These are phyloP conservation scores for Haliclystus octoradiatus DNA, from an alignment of 30 jellyfish, hydroid and myxozoan genomes.

Conservation along the genomic window DNA sequence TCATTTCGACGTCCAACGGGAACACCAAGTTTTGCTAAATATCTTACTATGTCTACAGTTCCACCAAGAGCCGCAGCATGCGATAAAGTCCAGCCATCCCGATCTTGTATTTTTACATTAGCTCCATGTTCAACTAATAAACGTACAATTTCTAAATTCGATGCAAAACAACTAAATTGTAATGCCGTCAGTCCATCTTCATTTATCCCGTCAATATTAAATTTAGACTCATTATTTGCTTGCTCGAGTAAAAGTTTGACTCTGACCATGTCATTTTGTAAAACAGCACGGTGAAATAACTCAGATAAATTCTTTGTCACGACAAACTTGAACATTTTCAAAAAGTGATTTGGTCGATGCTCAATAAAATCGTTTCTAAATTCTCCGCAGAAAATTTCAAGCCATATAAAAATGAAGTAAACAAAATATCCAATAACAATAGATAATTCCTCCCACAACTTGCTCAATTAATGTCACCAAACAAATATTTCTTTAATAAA, in stretches of 20 bases:
- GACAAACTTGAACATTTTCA: slow-evolving; percentile 83
- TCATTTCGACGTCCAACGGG: slow-evolving; percentile 39
- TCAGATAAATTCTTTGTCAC: slow-evolving; percentile 82
- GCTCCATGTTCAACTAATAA: slow-evolving; percentile 57
- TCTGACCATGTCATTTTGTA: slow-evolving; percentile 65
- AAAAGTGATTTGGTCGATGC: too few species aligned
- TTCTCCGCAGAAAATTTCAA: too few species aligned
- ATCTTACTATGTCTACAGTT: slow-evolving; percentile 36
- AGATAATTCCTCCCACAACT: too few species aligned
- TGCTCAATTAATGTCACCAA: too few species aligned
- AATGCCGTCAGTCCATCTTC: slow-evolving; percentile 94
- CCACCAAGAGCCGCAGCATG: slow-evolving; percentile 95
- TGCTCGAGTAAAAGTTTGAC: slow-evolving; percentile 77
- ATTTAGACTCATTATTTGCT: slow-evolving; percentile 72
- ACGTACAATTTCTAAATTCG: slow-evolving; percentile 78
- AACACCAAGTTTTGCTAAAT: slow-evolving; percentile 53
- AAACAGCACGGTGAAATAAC: slow-evolving; percentile 87
- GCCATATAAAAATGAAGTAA: too few species aligned
- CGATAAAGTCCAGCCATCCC: slow-evolving; percentile 85
- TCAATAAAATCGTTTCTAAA: too few species aligned
- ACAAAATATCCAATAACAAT: too few species aligned
- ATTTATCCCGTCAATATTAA: slow-evolving; percentile 73
- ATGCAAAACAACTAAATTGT: slow-evolving; percentile 87
- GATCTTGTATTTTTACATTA: slow-evolving; percentile 58
- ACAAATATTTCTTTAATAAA: too few species aligned